Conservation (phyloP, 2,888 invertebrate genomes). For the Luperina nickerlii region DNA sequence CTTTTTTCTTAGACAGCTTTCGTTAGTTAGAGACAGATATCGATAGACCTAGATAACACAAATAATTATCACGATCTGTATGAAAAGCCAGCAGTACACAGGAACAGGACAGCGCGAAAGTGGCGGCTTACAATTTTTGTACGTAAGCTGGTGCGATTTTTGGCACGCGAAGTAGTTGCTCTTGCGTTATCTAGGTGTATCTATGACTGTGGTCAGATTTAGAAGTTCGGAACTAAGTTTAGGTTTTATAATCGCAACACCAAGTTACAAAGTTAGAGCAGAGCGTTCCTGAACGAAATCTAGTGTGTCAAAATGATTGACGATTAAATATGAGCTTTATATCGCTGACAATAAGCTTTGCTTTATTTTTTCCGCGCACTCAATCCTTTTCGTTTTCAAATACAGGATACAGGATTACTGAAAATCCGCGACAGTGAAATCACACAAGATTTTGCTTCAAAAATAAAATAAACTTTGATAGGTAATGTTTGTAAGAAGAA, state of each 20-base stretch:
- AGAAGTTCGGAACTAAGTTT: neutral
- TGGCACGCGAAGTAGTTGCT: too few species aligned
- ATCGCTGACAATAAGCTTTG: accelerated
- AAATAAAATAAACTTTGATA: constrained; percentile 38
- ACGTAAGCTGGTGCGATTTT: too few species aligned
- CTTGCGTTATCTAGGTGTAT: too few species aligned
- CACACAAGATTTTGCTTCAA: constrained; percentile 8
- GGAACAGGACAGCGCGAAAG: too few species aligned
- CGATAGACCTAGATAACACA: too few species aligned
- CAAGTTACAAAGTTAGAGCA: too few species aligned
- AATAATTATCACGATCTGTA: too few species aligned
- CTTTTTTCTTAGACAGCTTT: too few species aligned
- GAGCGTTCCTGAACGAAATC: constrained; percentile 22
- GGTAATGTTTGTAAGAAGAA: constrained; percentile 12
- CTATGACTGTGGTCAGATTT: too few species aligned
- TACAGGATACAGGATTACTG: neutral
- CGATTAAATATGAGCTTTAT: constrained; percentile 15
- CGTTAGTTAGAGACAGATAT: too few species aligned
- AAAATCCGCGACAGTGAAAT: neutral
- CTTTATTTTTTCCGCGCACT: neutral
- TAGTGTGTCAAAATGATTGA: neutral
- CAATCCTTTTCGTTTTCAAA: neutral
- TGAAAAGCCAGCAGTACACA: too few species aligned
- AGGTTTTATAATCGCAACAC: neutral
- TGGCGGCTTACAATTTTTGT: too few species aligned